Conservation (phyloP, 1,140 invertebrate species). For the Calephelis nemesis region DNA sequence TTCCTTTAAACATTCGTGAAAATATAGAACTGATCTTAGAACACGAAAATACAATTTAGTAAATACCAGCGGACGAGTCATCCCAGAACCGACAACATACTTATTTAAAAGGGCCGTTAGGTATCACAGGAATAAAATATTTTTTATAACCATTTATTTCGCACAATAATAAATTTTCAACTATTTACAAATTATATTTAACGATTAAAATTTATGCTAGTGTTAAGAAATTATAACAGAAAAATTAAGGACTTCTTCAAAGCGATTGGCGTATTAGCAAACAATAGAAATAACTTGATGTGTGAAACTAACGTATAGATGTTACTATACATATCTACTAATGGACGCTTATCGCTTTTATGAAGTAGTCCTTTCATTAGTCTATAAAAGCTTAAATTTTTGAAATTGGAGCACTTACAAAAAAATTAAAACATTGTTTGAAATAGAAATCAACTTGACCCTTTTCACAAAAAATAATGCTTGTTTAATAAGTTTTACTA, state of each 20-base stretch:
- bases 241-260: conserved; percentile 1
- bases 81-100: too few relatives aligned
- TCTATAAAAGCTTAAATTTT: conserved; percentile 6
- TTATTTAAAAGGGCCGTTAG: too few relatives aligned
- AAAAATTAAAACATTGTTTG: too few relatives aligned
- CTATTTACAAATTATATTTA: conserved; percentile 17
- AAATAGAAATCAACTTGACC: too few relatives aligned
- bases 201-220: conserved; percentile 18
- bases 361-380: not conserved
- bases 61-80: too few relatives aligned
- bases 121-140: not conserved
- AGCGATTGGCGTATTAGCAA: not conserved
- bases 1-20: too few relatives aligned
- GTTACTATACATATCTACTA: not conserved
- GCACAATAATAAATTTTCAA: conserved; percentile 19
- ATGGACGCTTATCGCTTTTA: not conserved
- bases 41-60: too few relatives aligned
- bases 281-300: not conserved
- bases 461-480: too few relatives aligned
- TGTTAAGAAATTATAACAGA: not conserved
- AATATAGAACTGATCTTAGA: too few relatives aligned
- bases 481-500: too few relatives aligned
- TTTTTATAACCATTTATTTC: conserved; percentile 18
- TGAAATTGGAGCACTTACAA: not conserved
- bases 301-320: not conserved